Evolutionary conservation across 2,113 vertebrate species (phyloP).

Genomic region (Vanacampus margaritifer): DNA sequence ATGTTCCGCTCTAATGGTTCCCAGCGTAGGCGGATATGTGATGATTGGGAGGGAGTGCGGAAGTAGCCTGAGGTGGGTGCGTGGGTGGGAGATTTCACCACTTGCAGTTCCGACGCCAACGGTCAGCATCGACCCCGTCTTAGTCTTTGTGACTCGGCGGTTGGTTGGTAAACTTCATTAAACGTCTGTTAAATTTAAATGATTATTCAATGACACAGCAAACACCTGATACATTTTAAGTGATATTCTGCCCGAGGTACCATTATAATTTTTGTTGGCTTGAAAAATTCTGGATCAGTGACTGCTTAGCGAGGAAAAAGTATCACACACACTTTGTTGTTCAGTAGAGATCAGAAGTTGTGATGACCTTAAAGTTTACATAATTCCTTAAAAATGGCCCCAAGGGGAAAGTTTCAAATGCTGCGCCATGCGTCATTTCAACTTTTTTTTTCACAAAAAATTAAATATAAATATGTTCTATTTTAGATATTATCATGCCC

Average conservation of each 20-base stretch:
- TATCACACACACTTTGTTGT: neutral
- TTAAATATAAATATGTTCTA: no score
- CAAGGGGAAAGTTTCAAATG: neutral
- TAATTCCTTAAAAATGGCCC: neutral
- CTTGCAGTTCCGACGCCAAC: slow-evolving; percentile 15
- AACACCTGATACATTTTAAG: neutral
- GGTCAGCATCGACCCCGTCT: slow-evolving; percentile 16
- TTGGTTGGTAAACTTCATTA: neutral
- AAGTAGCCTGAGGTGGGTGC: slow-evolving; percentile 25
- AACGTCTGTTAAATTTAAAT: neutral
- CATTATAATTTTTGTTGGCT: neutral
- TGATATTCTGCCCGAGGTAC: neutral
- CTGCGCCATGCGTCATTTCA: neutral
- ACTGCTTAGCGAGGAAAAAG: neutral
- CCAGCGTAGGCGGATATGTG: slow-evolving; percentile 25
- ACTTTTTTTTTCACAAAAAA: no score
- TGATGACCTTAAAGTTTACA: neutral
- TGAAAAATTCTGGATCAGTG: neutral
- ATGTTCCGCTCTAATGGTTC: slow-evolving; percentile 37
- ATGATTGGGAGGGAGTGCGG: neutral
- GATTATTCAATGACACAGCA: neutral
- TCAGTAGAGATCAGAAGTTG: neutral
- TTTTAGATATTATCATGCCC: no score
- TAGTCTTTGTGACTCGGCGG: neutral
- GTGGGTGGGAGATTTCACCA: slow-evolving; percentile 39